Evolutionary conservation across 2,797 vertebrate species (phyloP), one percentile per base, ranked within the genome.

Genomic region (Phataginus tricuspis): DNA sequence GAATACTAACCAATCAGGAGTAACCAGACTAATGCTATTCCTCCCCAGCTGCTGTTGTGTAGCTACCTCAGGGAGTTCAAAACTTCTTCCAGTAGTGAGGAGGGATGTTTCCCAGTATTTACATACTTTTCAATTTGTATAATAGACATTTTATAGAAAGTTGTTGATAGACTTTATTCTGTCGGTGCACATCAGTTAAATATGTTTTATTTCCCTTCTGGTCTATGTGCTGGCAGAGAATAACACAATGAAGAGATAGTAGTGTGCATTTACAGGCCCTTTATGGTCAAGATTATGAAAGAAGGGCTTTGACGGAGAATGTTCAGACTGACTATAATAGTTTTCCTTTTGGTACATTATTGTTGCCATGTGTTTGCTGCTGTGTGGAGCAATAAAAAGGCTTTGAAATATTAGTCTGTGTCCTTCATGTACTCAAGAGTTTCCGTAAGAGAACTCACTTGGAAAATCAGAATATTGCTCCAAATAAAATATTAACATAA

Each of bases 401-500:
- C 31, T 94, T 92, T 96, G 88, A 97, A 97, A 94, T 95, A 97
- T 88, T 39, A 93, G 90, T 96, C 84, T 97, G 77, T 72, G 66
- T 95, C 78, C 82, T 94, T 96, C 84, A 88, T 49, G 93, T 79
- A 90, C 37, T 90, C 49, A 37, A 91, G 93, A 96, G 80, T 92
- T 97, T 96, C 96, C 94, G 94, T 96, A 94, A 94, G 96, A 96
- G 68, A 97, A 97, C 96, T 96, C 74, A 95, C 92, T 94, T 92
- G 96, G 92, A 97, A 98, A 98, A 96, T 90, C 77, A 96, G 53
- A 97, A 90, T 79, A 96, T 25, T 95, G 77, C 80, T 97, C 96
- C 96, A 97, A 92, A 96, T 97, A 97, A 98, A 97, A 97, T 97
- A 98, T 91, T 96, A 97, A 91, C 64, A 95, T 94, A 96, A 95